Base-by-base conservation (phyloP, 2,113 vertebrate species). In the Perccottus glenii region DNA sequence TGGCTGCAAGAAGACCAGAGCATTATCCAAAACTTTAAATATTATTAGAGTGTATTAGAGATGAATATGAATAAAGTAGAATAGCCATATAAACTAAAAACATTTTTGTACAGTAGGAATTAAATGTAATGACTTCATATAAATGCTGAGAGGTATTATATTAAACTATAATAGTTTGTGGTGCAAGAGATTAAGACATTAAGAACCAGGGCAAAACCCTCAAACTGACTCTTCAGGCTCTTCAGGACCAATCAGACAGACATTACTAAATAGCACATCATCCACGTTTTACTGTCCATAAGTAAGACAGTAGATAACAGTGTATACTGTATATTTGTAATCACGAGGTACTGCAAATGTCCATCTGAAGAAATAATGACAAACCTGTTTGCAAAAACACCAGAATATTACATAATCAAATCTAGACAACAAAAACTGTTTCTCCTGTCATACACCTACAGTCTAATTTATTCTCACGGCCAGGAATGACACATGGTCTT, bases 11-110 rank as follows among this genome's bases (percentile, higher is more conserved):
- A 0, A 45, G 27, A 63, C 42, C 6, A 36, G 32, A 63, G 66
- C 42, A 52, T 63, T 60, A 11, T 19, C 48, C n/a, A 27, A 16
- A 15, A 33, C 43, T 55, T 49, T 42, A 69, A 75, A 67, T 58
- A 9, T 49, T 63, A 59, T 10, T 27, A 27, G 38, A 64, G n/a
- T 59, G 47, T 43, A 62, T 27, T 11, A 56, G 6, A 51, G 15
- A 67, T 67, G 33, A 73, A 27, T 45, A 7, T 43, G 69, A 55
- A 8, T 11, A 2, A 36, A n/a, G n/a, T 11, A 35, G 35, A 33
- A 3, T 36, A n/a, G 38, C 38, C 38, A 7, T 55, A 35, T n/a
- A 35, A 53, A 53, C 11, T 3, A 53, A 53, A 14, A 53, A 55
- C 12, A 36, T 9, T 36, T 36, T 36, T 55, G 36, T 55, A 27